Conservation (phyloP, 2,797 vertebrate species). For the Phalanger gymnotis region DNA sequence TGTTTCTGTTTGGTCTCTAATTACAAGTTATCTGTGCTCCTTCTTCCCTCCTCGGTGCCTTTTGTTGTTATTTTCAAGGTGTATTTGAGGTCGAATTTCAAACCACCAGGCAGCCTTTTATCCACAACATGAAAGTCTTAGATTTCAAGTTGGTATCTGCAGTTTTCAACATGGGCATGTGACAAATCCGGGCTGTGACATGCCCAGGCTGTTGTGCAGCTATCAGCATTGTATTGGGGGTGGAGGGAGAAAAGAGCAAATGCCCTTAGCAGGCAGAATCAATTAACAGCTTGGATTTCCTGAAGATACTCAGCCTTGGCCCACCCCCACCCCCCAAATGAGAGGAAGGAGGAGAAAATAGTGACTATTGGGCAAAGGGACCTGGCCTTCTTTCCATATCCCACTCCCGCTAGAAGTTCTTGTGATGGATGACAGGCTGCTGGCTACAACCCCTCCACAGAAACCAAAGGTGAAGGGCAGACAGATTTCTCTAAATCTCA, state of each 20-base stretch:
- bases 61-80: not conserved
- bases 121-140: not conserved
- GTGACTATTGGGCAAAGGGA: constrained; percentile 29
- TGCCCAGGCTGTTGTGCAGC: constrained; percentile 32
- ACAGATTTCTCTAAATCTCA: constrained; percentile 1
- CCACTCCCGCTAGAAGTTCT: not conserved
- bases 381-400: constrained; percentile 14
- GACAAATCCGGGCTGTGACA: not conserved
- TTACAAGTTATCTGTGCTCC: not conserved
- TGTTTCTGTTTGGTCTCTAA: constrained; percentile 22
- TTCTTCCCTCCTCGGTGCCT: not conserved
- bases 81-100: constrained; percentile 26
- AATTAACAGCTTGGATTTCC: constrained; percentile 28
- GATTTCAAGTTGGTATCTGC: not conserved
- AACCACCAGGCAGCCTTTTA: not conserved
- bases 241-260: not conserved
- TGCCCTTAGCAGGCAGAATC: not conserved
- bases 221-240: not conserved
- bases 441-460: not conserved
- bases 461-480: constrained; percentile 42
- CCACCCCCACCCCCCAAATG: not conserved
- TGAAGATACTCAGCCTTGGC: not conserved
- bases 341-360: not conserved
- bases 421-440: constrained; percentile 13
- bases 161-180: not conserved